Evolutionary conservation across 2,113 vertebrate genomes (phyloP), one percentile per base, ranked within the genome.

Genomic region (Motacilla alba): DNA sequence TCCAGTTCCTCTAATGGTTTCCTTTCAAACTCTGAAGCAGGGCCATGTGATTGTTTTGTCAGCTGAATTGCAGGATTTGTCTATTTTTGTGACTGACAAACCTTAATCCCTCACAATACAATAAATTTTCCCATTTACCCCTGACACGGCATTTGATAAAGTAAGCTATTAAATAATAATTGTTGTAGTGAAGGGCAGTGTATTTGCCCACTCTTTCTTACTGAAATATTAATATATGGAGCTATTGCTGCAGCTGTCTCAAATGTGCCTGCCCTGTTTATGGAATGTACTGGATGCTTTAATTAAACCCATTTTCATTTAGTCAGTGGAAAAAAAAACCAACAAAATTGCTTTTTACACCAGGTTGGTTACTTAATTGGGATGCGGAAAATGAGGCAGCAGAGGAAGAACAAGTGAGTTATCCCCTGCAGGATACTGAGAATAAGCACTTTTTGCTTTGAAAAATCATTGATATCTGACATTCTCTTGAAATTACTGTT

Each of bases 221-320:
- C 50, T 92, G 66, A 92, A 97, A 94, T 64, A 47, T 94, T 96
- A 94, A 93, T 91, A 77, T 37, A 76, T 1, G 9, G 49, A 92
- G 44, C 24, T 95, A 50, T 58, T 80, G 73, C 84, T 79, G 69
- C 80, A 91, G 64, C 44, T 89, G 66, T 87, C 80, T 95, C 39
- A 53, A 35, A 77, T 85, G 44, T 13, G 43, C 49, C 35, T 82
- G 35, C 35, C 77, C 62, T 91, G 74, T 63, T 47, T 81, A 90
- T 90, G 60, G 47, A 41, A 37, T 81, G 55, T 77, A 73, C 26
- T 95, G 33, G 46, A 73, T 90, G 66, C n/a, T 94, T 66, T 94
- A 94, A 97, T 96, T 95, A 95, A 95, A 70, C 27, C n/a, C 23
- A 53, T 93, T 95, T 97, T 94, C 75, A 91, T 93, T 91, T 95